Base-by-base conservation (phyloP, 2,113 vertebrate species). In the Monopterus albus region DNA sequence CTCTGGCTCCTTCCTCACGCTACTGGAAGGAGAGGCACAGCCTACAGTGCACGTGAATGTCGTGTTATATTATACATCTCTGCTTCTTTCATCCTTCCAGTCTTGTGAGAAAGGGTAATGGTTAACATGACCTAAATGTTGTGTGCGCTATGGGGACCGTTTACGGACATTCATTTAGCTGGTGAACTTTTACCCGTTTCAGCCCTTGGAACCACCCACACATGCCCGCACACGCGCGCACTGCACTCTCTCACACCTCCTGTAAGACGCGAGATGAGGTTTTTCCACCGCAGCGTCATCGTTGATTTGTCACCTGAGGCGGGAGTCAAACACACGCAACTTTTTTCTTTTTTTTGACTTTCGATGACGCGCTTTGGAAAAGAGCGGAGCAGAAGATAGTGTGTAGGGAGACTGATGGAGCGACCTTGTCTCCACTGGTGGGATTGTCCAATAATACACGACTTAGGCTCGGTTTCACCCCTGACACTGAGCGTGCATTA, bases 251-350 rank as follows among this genome's bases (percentile, higher is more conserved):
- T 43, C 12, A 13, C 56, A 10, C 17, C 21, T 31, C 21, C 8
- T 10, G 12, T 21, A 29, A 43, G 51, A 64, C 17, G 21, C 7
- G 40, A 11, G 7, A 15, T 7, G 53, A 20, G 11, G 14, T 31
- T 31, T 40, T 15, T 35, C 18, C 39, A 3, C 6, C 56, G n/a
- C 29, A n/a, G 29, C 51, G 45, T 70, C 51, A 10, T 51, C 29
- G 6, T 52, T 43, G 10, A 23, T 55, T 7, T 18, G 25, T 50
- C 57, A 72, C 42, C 62, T 33, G 50, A 59, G 28, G 25, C 58
- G 1, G 63, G n/a, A n/a, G 21, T 66, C 42, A 56, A 26, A 46
- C 42, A 45, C 39, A 59, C 25, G 57, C 49, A 83, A 88, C 73
- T 85, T 82, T 72, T 47, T 7, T 7, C 7, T 7, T 17, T 33